Conservation (phyloP, 2,113 vertebrate species). For the Phrynocephalus versicolor region DNA sequence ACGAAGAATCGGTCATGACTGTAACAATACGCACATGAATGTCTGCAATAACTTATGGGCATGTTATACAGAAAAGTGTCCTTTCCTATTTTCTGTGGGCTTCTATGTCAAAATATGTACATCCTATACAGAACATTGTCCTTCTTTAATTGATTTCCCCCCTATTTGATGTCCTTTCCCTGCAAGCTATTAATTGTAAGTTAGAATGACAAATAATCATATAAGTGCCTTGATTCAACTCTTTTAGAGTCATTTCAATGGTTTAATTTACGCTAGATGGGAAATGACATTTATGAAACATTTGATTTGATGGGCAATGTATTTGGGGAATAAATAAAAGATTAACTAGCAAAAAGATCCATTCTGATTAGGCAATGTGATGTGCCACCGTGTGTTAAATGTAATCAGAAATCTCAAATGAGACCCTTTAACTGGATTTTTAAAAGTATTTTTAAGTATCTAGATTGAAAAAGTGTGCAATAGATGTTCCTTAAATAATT, state of each 20-base stretch:
- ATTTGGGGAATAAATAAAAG: slow-evolving; percentile 68
- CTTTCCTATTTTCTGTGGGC: background rate
- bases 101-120: background rate
- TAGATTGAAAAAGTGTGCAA: background rate
- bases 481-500: too few relatives aligned
- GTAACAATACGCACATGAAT: too few relatives aligned
- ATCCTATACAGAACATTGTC: too few relatives aligned
- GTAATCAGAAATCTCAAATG: slow-evolving; percentile 52
- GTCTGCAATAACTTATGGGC: background rate
- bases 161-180: background rate
- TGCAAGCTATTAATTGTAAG: slow-evolving; percentile 55
- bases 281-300: slow-evolving; percentile 73
- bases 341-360: slow-evolving; percentile 70
- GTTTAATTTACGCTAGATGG: slow-evolving; percentile 69
- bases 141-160: too few relatives aligned
- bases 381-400: slow-evolving; percentile 55
- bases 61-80: background rate
- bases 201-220: slow-evolving; percentile 53
- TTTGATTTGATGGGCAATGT: slow-evolving; percentile 66
- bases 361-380: slow-evolving; percentile 66
- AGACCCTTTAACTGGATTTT: slow-evolving; percentile 40
- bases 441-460: background rate
- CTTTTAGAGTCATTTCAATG: slow-evolving; percentile 64
- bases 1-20: too few relatives aligned
- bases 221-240: slow-evolving; percentile 58